Evolutionary conservation across 2,113 vertebrate species (phyloP).

Genomic region (Rhinopomastus cyanomelas): DNA sequence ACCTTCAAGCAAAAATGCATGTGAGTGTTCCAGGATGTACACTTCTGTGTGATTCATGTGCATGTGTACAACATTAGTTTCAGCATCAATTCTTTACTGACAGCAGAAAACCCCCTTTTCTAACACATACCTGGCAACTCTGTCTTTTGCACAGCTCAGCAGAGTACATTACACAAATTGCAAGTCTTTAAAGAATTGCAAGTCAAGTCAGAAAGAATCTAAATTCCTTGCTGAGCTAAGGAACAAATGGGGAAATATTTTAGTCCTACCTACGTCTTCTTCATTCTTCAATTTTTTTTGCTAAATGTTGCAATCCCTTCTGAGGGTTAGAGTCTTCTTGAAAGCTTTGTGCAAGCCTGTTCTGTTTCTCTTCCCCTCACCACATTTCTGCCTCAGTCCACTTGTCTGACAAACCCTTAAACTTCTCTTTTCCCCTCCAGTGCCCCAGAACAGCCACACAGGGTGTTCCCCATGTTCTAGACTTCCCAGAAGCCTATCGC

Average conservation of each 20-base stretch:
- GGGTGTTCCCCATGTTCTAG: not conserved
- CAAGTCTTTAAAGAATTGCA: conserved; percentile 1
- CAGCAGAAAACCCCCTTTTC: not conserved
- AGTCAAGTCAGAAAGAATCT: not conserved
- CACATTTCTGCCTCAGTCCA: not conserved
- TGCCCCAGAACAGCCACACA: not conserved
- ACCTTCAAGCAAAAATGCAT: not conserved
- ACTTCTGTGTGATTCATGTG: not conserved
- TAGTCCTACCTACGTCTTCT: not conserved
- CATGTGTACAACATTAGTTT: not conserved
- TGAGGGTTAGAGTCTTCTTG: not conserved
- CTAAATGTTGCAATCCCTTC: rapidly evolving
- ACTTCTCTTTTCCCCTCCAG: not conserved
- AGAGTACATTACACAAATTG: not conserved
- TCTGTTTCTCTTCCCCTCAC: not conserved
- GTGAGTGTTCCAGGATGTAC: not conserved
- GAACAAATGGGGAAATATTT: not conserved
- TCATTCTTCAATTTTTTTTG: not conserved
- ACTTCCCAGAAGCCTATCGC: rapidly evolving
- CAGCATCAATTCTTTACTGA: conserved; percentile 7
- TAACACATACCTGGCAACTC: not conserved
- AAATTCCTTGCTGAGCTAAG: not conserved
- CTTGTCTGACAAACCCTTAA: not conserved
- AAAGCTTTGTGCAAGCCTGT: not conserved
- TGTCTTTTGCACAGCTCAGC: not conserved